Conservation (phyloP, 2,888 invertebrate species). For the Hylaea fasciaria region DNA sequence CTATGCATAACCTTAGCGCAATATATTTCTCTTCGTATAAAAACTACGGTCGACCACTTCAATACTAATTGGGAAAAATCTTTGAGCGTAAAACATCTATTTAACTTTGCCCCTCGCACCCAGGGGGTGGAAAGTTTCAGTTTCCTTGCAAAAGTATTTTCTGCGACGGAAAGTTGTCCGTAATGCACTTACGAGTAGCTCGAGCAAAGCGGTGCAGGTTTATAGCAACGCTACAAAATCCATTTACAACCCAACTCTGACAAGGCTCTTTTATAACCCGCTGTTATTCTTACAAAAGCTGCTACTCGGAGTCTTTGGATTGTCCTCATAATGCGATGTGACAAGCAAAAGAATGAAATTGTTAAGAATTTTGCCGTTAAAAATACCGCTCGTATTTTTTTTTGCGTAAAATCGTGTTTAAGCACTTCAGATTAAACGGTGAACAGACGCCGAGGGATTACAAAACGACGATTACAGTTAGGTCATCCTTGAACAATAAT, state of each 20-base stretch:
- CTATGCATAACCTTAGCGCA: neutral
- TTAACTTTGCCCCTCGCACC: conserved; percentile 31
- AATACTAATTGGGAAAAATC: conserved; percentile 37
- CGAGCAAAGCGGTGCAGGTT: conserved; percentile 47
- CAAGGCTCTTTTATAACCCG: conserved; percentile 53
- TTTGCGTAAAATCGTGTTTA: conserved; percentile 31
- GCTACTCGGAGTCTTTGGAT: conserved; percentile 44
- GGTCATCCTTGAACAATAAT: conserved; percentile 32
- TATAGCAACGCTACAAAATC: conserved; percentile 57
- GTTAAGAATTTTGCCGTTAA: conserved; percentile 39
- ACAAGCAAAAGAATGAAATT: conserved; percentile 44
- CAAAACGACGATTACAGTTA: conserved; percentile 38
- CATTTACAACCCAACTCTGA: conserved; percentile 56
- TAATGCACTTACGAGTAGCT: conserved; percentile 46
- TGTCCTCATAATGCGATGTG: conserved; percentile 46
- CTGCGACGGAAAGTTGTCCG: conserved; percentile 34
- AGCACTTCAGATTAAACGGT: conserved; percentile 32
- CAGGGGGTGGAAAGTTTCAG: conserved; percentile 34
- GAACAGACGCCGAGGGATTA: conserved; percentile 28
- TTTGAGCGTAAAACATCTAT: conserved; percentile 37
- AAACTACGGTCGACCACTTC: conserved; percentile 29
- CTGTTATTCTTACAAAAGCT: conserved; percentile 45
- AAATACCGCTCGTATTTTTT: conserved; percentile 37
- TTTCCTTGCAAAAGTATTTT: conserved; percentile 38
- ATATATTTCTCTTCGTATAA: neutral